Percentiles rank a stretch among this genome's conserved stretches.
phyloP scores from a whole-genome alignment of 2,797 vertebrate genomes.

The Sarcophilus harrisii region DNA sequence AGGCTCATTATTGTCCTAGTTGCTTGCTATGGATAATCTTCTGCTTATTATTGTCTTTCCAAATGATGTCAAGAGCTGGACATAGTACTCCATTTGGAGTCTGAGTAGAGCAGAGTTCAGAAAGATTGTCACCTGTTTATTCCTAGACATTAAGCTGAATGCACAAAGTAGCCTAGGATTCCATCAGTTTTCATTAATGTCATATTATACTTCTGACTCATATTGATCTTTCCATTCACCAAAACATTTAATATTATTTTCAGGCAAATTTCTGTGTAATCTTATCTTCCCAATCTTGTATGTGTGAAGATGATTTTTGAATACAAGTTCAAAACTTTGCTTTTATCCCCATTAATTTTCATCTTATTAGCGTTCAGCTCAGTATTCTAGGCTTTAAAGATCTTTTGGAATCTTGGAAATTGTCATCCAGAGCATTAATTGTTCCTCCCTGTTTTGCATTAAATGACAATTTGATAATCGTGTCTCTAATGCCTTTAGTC shows the following conservation, averaged over 20 bases:
- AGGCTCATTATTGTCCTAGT: not conserved
- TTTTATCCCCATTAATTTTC: not conserved
- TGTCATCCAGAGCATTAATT: not conserved
- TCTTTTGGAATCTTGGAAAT: not conserved
- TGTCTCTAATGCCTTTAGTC: not conserved
- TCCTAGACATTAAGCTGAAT: not conserved
- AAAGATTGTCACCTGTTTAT: not conserved
- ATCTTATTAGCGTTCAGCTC: not conserved
- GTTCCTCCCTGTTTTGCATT: not conserved
- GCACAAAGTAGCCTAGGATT: not conserved
- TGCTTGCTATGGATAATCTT: not conserved
- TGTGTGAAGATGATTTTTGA: not conserved
- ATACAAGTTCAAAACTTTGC: not conserved
- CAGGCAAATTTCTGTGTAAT: not conserved
- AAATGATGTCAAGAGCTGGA: not conserved
- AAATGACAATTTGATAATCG: not conserved
- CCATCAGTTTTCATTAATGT: not conserved
- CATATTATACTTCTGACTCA: not conserved
- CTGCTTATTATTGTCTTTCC: not conserved
- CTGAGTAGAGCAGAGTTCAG: not conserved
- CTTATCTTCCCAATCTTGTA: not conserved
- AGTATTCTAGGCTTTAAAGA: not conserved
- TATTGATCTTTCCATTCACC: not conserved
- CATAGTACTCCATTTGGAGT: not conserved
- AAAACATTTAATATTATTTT: not conserved